Conservation (phyloP, 2,113 vertebrate genomes). For the Miniopterus natalensis region DNA sequence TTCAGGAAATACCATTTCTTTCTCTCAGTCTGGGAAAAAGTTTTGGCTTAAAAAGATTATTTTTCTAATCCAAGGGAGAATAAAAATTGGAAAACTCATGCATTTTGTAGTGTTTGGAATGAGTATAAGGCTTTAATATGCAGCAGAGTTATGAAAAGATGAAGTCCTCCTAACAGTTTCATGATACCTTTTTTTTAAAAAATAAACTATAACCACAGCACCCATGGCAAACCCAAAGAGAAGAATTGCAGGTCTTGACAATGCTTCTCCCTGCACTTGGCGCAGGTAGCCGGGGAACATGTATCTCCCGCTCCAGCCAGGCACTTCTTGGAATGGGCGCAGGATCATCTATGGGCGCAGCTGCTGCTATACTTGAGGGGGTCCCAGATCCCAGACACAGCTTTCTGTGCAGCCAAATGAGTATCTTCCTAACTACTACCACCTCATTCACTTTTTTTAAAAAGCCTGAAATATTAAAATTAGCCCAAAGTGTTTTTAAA, state of each 20-base stretch:
- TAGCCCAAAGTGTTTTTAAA: constrained; percentile 82
- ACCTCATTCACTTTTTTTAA: constrained; percentile 68
- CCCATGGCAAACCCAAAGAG: constrained; percentile 65
- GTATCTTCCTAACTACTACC: constrained; percentile 68
- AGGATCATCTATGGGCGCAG: constrained; percentile 70
- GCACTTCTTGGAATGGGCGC: constrained; percentile 77
- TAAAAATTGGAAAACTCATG: constrained; percentile 62
- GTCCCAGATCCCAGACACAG: constrained; percentile 79
- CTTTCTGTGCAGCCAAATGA: constrained; percentile 79
- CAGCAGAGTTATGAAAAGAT: constrained; percentile 63
- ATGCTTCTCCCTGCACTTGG: constrained; percentile 74
- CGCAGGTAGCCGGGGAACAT: constrained; percentile 53
- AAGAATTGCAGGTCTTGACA: constrained; percentile 68
- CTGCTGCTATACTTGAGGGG: constrained; percentile 77
- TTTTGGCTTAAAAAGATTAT: constrained; percentile 45
- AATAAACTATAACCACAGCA: not conserved
- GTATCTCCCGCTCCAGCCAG: constrained; percentile 69
- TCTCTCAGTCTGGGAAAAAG: constrained; percentile 16
- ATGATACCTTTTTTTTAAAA: constrained; percentile 68
- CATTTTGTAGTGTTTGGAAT: constrained; percentile 63
- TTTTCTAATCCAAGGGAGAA: constrained; percentile 61
- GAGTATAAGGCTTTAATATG: constrained; percentile 8
- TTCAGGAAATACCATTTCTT: constrained; percentile 63
- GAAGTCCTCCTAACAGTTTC: constrained; percentile 62
- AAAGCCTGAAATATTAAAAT: constrained; percentile 82